A percentile compares a stretch with the other conserved stretches of the same genome.
phyloP scores from a whole-genome alignment of 1,140 invertebrate genomes.

The Penaeus chinensis region DNA sequence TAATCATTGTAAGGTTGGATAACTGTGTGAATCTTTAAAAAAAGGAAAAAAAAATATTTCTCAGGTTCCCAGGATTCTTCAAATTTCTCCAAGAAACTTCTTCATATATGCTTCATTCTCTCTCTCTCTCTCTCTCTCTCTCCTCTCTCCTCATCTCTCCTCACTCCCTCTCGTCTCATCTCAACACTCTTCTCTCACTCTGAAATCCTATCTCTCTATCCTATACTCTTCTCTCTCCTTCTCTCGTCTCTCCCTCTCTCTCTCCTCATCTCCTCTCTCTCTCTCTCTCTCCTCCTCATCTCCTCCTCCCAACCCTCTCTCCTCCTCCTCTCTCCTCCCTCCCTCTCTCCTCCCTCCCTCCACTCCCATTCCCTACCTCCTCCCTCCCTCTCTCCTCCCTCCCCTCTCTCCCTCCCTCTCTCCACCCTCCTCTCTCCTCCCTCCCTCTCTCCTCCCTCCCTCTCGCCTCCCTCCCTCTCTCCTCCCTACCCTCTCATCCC shows the following conservation, averaged over 20 bases:
- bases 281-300: not conserved
- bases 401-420: not conserved
- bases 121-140: too few species aligned
- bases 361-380: not conserved
- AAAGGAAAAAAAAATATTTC: too few species aligned
- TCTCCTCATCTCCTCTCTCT: not conserved
- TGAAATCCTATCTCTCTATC: not conserved
- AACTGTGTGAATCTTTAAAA: too few species aligned
- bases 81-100: not conserved
- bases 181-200: not conserved
- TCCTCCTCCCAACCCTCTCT: slow-evolving; percentile 17
- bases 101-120: not conserved
- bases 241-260: not conserved
- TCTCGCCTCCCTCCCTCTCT: not conserved
- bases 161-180: not conserved
- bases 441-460: not conserved
- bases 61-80: not conserved
- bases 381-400: not conserved
- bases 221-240: not conserved
- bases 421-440: not conserved
- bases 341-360: slow-evolving; percentile 12
- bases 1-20: too few species aligned
- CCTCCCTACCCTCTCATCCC: not conserved
- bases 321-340: slow-evolving; percentile 12
- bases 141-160: not conserved